A percentile compares a stretch with the other conserved stretches of the same genome.
Conservation (phyloP, 1,140 invertebrate genomes). For the Schlechtendalia chinensis region DNA sequence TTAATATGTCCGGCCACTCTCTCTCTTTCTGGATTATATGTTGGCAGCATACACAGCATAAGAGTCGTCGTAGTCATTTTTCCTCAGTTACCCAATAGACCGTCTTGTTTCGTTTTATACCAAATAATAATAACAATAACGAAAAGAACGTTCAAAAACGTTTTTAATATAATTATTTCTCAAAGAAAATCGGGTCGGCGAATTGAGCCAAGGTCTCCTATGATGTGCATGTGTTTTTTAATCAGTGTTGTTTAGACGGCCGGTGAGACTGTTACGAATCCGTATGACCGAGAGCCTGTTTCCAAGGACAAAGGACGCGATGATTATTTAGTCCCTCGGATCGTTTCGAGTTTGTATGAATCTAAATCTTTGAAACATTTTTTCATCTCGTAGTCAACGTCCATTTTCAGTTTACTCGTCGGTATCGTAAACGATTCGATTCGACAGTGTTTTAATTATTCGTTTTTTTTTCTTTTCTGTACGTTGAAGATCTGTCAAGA, state of each 20-base stretch:
- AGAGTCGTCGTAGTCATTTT: background rate
- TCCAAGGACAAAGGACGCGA: slow-evolving; percentile 27
- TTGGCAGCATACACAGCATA: background rate
- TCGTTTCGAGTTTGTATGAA: background rate
- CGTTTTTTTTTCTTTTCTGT: too few relatives aligned
- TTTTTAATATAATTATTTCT: slow-evolving; percentile 28
- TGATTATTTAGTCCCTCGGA: slow-evolving; percentile 37
- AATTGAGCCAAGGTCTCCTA: slow-evolving; percentile 41
- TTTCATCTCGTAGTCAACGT: background rate
- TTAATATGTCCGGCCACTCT: background rate
- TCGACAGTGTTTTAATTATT: too few relatives aligned
- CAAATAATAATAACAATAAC: background rate
- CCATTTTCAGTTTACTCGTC: background rate
- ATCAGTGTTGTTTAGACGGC: slow-evolving; percentile 8
- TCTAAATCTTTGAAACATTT: background rate
- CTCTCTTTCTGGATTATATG: background rate
- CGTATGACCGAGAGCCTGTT: slow-evolving; percentile 14
- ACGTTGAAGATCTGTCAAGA: too few relatives aligned
- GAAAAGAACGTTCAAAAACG: slow-evolving; percentile 8
- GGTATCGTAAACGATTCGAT: too few relatives aligned
- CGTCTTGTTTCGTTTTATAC: background rate
- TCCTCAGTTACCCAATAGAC: too few relatives aligned
- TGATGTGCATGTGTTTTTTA: background rate
- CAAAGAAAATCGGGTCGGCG: slow-evolving; percentile 25
- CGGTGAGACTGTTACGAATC: slow-evolving; percentile 23